Evolutionary conservation across 2,113 vertebrate species (phyloP).

Genomic region (Nyctibius bracteatus): DNA sequence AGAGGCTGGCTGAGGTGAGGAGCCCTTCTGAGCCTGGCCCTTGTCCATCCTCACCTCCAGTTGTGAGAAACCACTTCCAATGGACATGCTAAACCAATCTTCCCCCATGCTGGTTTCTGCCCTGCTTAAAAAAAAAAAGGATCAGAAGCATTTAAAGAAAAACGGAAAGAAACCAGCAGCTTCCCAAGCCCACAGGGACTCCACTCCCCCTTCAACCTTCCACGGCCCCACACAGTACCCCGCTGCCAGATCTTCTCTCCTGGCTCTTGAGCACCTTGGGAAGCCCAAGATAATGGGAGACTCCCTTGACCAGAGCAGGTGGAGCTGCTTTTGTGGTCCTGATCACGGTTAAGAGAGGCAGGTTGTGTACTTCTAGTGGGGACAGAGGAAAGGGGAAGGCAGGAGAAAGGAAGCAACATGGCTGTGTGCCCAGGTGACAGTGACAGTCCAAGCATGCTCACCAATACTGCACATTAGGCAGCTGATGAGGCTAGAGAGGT

Average conservation of each 20-base stretch:
- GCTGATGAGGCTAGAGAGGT: not conserved
- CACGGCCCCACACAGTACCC: accelerated
- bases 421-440: not conserved
- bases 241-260: not conserved
- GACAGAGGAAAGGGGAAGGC: not conserved
- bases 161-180: accelerated
- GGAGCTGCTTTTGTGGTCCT: not conserved
- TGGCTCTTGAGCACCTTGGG: not conserved
- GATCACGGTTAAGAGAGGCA: not conserved
- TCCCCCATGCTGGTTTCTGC: accelerated
- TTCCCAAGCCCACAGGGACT: not conserved
- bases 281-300: not conserved
- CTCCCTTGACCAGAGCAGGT: not conserved
- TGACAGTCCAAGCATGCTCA: not conserved
- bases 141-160: not conserved
- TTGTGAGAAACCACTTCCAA: not conserved
- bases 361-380: not conserved
- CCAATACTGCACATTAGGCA: not conserved
- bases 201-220: not conserved
- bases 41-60: not conserved
- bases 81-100: not conserved
- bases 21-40: not conserved
- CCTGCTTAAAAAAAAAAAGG: not conserved
- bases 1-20: not conserved
- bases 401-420: not conserved